A percentile compares a stretch with the other conserved stretches of the same genome.
phyloP scores from a whole-genome alignment of 2,113 vertebrate species.

The Sapayoa aenigma region DNA sequence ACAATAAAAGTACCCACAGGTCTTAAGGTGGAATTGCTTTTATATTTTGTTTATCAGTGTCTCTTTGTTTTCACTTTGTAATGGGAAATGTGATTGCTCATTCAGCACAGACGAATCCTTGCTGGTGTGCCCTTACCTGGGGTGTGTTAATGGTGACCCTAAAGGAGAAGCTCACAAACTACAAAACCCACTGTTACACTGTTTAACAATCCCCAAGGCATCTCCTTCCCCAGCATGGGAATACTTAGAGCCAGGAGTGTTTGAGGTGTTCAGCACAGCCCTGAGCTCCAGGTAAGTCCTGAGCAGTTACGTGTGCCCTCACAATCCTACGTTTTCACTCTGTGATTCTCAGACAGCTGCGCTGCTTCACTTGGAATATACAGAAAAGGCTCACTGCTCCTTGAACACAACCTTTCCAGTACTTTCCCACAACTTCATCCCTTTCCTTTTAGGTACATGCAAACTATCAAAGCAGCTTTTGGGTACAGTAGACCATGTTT shows the following conservation, averaged over 20 bases:
- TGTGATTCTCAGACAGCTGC: background rate
- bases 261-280: background rate
- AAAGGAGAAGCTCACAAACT: background rate
- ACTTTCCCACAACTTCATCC: background rate
- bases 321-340: background rate
- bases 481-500: background rate
- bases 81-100: background rate
- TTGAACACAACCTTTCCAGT: background rate
- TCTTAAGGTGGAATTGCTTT: background rate
- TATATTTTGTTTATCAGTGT: background rate
- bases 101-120: background rate
- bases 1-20: background rate
- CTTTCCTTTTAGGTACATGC: background rate
- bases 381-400: background rate
- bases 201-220: background rate
- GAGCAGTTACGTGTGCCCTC: background rate
- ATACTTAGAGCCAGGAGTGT: background rate
- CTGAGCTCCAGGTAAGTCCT: background rate
- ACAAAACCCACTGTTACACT: accelerated
- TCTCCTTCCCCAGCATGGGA: background rate
- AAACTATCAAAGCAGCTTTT: background rate
- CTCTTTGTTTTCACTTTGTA: background rate
- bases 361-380: background rate
- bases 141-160: background rate
- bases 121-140: background rate